Percentiles rank a stretch among this genome's conserved stretches.
These are phyloP conservation scores for Cheiracanthium punctorium DNA, from an alignment of 2,888 invertebrate species.

Conservation along the genomic window DNA sequence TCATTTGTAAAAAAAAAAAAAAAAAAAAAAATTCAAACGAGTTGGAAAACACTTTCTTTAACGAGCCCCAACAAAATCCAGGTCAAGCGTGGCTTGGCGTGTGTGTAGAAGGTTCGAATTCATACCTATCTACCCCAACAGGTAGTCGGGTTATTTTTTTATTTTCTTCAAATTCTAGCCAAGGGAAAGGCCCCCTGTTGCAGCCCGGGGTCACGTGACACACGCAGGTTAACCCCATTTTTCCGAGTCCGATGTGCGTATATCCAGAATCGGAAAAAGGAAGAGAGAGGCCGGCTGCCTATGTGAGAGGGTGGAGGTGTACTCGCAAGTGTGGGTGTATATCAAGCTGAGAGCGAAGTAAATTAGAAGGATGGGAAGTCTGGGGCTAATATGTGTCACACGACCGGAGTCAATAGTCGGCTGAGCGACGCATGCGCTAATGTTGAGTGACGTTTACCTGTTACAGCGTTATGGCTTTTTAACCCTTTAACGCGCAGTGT, in stretches of 20 bases:
- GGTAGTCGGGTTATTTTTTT: neutral
- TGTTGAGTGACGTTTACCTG: too few relatives aligned
- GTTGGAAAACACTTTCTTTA: conserved; percentile 26
- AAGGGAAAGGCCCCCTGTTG: conserved; percentile 6
- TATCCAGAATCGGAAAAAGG: neutral
- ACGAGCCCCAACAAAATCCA: neutral
- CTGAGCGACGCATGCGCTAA: too few relatives aligned
- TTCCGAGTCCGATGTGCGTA: neutral
- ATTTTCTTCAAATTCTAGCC: neutral
- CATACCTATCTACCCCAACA: conserved; percentile 22
- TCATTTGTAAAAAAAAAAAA: conserved; percentile 2
- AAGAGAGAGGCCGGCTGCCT: too few relatives aligned
- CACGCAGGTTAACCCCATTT: conserved; percentile 21
- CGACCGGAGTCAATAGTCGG: too few relatives aligned
- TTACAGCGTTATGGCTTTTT: too few relatives aligned
- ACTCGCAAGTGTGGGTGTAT: neutral
- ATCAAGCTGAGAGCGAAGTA: neutral
- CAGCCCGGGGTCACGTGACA: neutral
- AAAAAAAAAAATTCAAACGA: conserved; percentile 20
- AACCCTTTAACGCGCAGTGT: too few relatives aligned
- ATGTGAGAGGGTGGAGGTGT: neutral
- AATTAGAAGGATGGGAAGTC: too few relatives aligned
- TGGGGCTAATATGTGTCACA: too few relatives aligned
- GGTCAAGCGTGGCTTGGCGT: conserved; percentile 9
- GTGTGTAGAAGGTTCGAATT: conserved; percentile 4